phyloP scores from a whole-genome alignment of 2,888 invertebrate genomes.

The Sepiola atlantica region DNA sequence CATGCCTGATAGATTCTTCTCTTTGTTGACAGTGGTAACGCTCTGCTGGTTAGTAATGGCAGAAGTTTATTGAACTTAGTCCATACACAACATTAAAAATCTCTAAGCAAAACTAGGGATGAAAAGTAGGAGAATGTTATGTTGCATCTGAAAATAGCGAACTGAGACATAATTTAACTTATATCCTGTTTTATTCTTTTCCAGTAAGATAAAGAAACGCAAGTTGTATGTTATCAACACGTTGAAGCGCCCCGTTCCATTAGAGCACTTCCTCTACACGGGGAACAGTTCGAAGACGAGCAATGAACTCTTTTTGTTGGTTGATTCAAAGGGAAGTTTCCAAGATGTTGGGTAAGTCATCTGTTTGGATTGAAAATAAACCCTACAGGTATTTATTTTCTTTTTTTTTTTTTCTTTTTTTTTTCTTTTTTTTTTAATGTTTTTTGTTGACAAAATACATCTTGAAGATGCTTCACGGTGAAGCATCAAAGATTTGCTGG shows the following conservation, averaged over 20 bases:
- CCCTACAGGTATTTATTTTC: background rate
- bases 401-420: background rate
- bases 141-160: no score
- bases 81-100: no score
- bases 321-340: constrained; percentile 86
- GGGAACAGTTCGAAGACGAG: constrained; percentile 75
- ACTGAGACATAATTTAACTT: background rate
- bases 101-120: no score
- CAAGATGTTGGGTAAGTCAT: constrained; percentile 78
- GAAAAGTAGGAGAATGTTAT: no score
- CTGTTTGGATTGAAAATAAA: background rate
- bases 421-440: no score
- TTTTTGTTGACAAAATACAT: no score
- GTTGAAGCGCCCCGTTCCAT: constrained; percentile 92
- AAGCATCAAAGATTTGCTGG: no score
- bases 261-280: constrained; percentile 94
- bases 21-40: no score
- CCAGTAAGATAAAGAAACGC: constrained; percentile 80
- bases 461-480: no score
- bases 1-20: no score
- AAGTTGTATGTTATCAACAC: constrained; percentile 95
- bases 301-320: constrained; percentile 80
- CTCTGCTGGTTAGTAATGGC: no score
- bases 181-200: background rate
- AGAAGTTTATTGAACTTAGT: no score